Conservation (phyloP, 1,140 invertebrate species). For the Pseudomyrmex pallidus region DNA sequence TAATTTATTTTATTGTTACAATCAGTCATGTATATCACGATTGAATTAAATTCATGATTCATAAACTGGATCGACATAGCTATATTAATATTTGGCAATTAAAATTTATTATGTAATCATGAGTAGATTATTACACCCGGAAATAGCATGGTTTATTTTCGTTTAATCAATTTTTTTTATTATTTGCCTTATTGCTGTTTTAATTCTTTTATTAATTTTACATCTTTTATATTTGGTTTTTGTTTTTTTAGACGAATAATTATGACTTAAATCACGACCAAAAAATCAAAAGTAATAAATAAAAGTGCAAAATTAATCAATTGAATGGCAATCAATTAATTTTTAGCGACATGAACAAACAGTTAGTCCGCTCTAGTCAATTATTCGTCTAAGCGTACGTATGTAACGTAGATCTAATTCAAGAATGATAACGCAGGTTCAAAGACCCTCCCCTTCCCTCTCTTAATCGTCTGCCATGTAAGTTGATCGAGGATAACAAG, state of each 20-base stretch:
- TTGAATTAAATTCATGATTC: constrained; percentile 2
- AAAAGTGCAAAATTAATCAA: too few relatives aligned
- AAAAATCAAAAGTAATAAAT: too few relatives aligned
- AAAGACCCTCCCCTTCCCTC: constrained; percentile 4
- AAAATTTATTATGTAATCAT: constrained; percentile 6
- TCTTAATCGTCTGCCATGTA: neutral
- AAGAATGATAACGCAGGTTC: constrained; percentile 46
- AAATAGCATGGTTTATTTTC: neutral
- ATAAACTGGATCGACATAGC: neutral
- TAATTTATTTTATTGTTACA: too few relatives aligned
- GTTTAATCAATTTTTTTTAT: too few relatives aligned
- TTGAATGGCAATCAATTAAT: neutral
- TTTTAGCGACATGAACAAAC: neutral
- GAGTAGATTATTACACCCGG: too few relatives aligned
- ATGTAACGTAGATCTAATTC: constrained; percentile 37
- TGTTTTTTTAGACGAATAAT: neutral
- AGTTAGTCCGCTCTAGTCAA: neutral
- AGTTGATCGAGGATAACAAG: constrained; percentile 1
- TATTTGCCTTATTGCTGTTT: too few relatives aligned
- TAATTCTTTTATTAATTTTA: neutral
- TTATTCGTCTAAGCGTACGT: constrained; percentile 1
- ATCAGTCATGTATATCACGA: too few relatives aligned
- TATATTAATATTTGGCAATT: neutral
- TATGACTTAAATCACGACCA: too few relatives aligned
- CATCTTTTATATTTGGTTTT: neutral